These are phyloP conservation scores for Dione vanillae DNA, from an alignment of 2,888 invertebrate genomes.

Conservation along the genomic window DNA sequence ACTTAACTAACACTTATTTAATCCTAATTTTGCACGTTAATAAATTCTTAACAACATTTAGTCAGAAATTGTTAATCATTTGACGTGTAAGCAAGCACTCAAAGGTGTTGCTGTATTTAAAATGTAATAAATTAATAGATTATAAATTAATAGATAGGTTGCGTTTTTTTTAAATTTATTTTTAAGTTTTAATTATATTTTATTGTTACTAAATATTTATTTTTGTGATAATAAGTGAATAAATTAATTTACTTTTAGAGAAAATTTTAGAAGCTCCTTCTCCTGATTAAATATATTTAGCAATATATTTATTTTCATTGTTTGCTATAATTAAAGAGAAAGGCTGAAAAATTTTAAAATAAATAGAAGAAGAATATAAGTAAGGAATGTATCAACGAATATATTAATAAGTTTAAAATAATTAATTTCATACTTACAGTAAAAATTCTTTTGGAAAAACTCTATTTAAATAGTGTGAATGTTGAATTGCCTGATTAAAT, in stretches of 20 bases:
- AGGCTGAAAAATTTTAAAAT: neutral
- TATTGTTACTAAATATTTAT: neutral
- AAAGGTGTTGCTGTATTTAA: conserved; percentile 43
- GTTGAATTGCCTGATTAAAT: neutral
- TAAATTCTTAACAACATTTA: conserved; percentile 47
- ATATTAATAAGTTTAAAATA: too few relatives aligned
- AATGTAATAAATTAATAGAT: conserved; percentile 13
- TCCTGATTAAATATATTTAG: neutral
- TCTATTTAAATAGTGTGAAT: too few relatives aligned
- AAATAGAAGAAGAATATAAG: neutral
- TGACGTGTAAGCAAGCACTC: conserved; percentile 55
- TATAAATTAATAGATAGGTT: neutral
- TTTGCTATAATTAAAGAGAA: neutral
- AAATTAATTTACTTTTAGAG: too few relatives aligned
- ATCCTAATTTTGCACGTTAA: conserved; percentile 38
- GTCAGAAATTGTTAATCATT: conserved; percentile 51
- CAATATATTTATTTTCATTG: neutral
- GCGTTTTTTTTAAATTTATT: conserved; percentile 10
- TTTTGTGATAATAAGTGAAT: neutral
- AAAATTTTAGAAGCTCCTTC: neutral
- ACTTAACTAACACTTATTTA: conserved; percentile 33
- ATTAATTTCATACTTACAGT: too few relatives aligned
- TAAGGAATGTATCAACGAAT: neutral
- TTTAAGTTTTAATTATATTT: neutral
- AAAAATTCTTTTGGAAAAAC: too few relatives aligned